Base-by-base conservation (phyloP, 2,888 invertebrate species). In the Eristalis intricaria region DNA sequence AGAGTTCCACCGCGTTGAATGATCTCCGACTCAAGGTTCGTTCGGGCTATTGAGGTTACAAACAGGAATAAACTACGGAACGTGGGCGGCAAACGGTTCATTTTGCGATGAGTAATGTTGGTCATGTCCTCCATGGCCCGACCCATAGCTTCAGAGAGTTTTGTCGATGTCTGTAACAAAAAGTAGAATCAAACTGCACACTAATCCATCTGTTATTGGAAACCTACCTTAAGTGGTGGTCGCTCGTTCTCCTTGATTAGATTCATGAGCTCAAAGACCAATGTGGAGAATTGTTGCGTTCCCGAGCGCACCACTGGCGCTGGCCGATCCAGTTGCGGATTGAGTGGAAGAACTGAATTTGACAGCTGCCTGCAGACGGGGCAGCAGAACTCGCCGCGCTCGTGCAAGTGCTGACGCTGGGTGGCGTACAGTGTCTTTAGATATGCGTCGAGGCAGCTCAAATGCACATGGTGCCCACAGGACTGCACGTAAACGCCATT, bases 401-500 rank as follows among this genome's bases (percentile, higher is more conserved):
- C 96, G 82, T 95, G 95, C 68, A 97, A 93, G 92, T 95, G 96
- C 92, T 96, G 96, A 38, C 97, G 94, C 92, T 97, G 96, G 89
- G 96, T 96, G 86, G 95, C 95, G 90, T 96, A 95, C 86, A 99
- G 94, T 40, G 98, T 97, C 90, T 96, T 95, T 90, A 98, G 94
- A 94, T 99, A 99, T 0, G 98, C 96, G 91, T 96, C 96, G 91
- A 98, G 96, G 93, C 99, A 99, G 92, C 97, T 97, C 90, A 99
- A 95, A 94, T 99, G 99, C 82, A 99, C 95, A 93, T 98, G 98
- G 94, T 99, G 99, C 0, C 99, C 99, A 94, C 99, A 99, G 1
- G 99, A 97, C 93, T 97, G 97, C 73, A 98, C 97, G 93, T 97
- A 97, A 73, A 99, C 97, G 74, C 99, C 99, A 88, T 97, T 97